These are phyloP conservation scores for Saguinus midas DNA, from an alignment of 2,113 vertebrate species.

Conservation along the genomic window DNA sequence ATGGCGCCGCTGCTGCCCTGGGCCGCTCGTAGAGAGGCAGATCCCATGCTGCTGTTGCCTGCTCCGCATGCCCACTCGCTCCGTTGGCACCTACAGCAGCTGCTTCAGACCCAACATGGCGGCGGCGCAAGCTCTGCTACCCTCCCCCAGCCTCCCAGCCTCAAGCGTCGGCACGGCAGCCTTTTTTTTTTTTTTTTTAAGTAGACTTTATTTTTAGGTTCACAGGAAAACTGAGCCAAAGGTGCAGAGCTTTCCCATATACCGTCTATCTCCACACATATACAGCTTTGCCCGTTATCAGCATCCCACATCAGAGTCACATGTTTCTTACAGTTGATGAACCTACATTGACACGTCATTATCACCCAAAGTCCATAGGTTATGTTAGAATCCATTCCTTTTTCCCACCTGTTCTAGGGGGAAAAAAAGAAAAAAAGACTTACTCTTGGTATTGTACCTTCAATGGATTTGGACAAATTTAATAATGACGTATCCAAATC, in stretches of 20 bases:
- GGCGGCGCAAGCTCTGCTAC: too few species aligned
- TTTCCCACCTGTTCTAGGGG: background rate
- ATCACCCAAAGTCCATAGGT: background rate
- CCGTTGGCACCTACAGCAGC: too few species aligned
- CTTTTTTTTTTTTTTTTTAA: background rate
- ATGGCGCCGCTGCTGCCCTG: too few species aligned
- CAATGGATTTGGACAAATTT: background rate
- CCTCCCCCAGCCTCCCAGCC: too few species aligned
- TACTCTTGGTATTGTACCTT: background rate
- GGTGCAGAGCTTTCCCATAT: background rate
- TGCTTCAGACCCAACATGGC: too few species aligned
- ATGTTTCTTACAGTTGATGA: background rate
- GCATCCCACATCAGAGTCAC: background rate
- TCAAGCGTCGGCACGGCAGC: accelerated
- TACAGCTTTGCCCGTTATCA: background rate
- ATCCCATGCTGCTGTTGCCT: too few species aligned
- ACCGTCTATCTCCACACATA: too few species aligned
- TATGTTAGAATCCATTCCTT: background rate
- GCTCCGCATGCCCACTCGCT: too few species aligned
- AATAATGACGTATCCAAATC: background rate
- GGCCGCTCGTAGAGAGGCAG: too few species aligned
- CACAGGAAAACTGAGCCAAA: background rate
- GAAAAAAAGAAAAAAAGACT: background rate
- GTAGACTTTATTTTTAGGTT: background rate
- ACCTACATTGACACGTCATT: background rate